Evolutionary conservation across 2,797 vertebrate genomes (phyloP).

Genomic region (Macroramphosus scolopax): DNA sequence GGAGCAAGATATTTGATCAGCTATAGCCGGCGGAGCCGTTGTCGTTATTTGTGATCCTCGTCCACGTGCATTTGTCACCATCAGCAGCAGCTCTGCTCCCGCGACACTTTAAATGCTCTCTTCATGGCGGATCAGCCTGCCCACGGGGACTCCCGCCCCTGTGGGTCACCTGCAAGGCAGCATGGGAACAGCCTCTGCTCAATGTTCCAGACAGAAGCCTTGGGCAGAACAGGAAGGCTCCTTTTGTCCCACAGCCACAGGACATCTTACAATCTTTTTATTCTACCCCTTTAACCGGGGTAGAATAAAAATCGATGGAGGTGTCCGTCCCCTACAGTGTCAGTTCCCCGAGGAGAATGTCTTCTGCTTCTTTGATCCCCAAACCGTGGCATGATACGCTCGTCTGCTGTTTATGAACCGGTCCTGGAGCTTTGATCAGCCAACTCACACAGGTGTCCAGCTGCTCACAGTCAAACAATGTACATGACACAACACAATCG

Average conservation of each 20-base stretch:
- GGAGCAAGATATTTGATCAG: too few relatives aligned
- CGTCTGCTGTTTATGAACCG: conserved; percentile 37
- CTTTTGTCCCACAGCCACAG: conserved; percentile 62
- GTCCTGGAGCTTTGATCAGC: conserved; percentile 56
- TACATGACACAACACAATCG: conserved; percentile 12
- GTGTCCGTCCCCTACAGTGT: conserved; percentile 37
- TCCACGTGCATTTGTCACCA: conserved; percentile 28
- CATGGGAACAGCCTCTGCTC: conserved; percentile 59
- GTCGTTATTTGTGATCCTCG: conserved; percentile 16
- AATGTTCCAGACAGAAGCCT: conserved; percentile 69
- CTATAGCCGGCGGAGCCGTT: too few relatives aligned
- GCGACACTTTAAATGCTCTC: conserved; percentile 39
- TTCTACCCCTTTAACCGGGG: conserved; percentile 31
- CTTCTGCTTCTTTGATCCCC: conserved; percentile 61
- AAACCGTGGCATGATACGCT: conserved; percentile 23
- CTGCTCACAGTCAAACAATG: conserved; percentile 52
- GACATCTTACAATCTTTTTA: conserved; percentile 56
- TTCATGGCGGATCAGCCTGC: conserved; percentile 46
- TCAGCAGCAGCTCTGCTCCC: conserved; percentile 24
- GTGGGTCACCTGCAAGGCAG: conserved; percentile 50
- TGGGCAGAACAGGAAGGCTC: conserved; percentile 58
- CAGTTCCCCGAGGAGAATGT: conserved; percentile 47
- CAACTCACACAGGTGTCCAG: conserved; percentile 52
- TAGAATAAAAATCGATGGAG: conserved; percentile 55
- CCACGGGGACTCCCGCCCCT: conserved; percentile 40